phyloP scores from a whole-genome alignment of 2,888 invertebrate genomes.

The Torymus tubicola region DNA sequence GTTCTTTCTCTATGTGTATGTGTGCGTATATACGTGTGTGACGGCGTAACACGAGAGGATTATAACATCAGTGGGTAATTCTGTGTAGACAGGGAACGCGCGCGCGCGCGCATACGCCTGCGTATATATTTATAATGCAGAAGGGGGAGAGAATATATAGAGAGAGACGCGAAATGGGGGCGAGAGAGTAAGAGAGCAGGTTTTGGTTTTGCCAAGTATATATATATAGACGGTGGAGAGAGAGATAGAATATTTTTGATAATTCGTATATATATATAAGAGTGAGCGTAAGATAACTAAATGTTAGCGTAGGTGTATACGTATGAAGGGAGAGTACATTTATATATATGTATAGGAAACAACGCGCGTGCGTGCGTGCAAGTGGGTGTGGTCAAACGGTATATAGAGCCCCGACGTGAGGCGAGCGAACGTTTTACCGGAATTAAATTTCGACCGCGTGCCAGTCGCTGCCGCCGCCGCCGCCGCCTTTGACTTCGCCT shows the following conservation, averaged over 20 bases:
- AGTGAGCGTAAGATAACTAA: background rate
- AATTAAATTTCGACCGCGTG: conserved; percentile 43
- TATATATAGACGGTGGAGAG: too few relatives aligned
- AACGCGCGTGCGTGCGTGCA: background rate
- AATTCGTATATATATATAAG: too few relatives aligned
- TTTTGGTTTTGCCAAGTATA: too few relatives aligned
- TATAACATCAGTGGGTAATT: conserved; percentile 76
- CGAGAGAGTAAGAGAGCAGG: background rate
- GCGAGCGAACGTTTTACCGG: conserved; percentile 33
- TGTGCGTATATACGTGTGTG: conserved; percentile 72
- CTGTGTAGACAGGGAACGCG: conserved; percentile 51
- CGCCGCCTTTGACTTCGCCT: too few relatives aligned
- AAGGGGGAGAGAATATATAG: too few relatives aligned
- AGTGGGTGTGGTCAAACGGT: background rate
- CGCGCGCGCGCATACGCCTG: too few relatives aligned
- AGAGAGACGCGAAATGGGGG: too few relatives aligned
- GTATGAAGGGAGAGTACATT: too few relatives aligned
- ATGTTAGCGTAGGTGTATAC: too few relatives aligned
- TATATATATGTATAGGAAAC: background rate
- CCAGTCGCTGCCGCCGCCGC: background rate
- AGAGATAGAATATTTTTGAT: too few relatives aligned
- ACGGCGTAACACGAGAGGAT: conserved; percentile 75
- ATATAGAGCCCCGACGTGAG: background rate
- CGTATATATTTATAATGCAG: too few relatives aligned
- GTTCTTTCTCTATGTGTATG: conserved; percentile 71